Base-by-base conservation (phyloP, 2,113 vertebrate genomes). In the Madoqua kirkii region DNA sequence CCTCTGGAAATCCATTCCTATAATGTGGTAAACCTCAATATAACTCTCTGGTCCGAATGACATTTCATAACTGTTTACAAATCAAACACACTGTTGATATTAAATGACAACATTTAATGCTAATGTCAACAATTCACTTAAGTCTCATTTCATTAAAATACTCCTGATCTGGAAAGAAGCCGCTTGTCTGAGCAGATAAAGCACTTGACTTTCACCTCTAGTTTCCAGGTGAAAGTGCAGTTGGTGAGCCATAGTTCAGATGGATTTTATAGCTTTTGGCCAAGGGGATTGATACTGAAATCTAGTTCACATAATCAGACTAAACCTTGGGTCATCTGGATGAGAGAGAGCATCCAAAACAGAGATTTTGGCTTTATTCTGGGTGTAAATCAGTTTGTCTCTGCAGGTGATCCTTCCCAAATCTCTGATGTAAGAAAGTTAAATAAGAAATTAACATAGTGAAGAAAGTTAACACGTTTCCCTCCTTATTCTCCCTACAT, bases 1-100 rank as follows among this genome's bases (percentile, higher is more conserved):
- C 98, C 98, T 96, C 98, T 98, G 98, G 98, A 99, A 98, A 99
- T 98, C 97, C 98, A 98, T 62, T 97, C 98, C 98, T 98, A 98
- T 98, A 98, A 98, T 98, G 98, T 98, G 97, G 97, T 96, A 98
- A 98, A 98, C 97, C 97, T 98, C 98, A 95, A 91, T 98, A 94
- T 93, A 97, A 98, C 97, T 97, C 95, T 12, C 97, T n/a, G 98
- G 98, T 76, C 97, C 33, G 85, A 97, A 97, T 97, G 97, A 96
- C 97, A 98, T 98, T 97, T 98, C 96, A 93, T 96, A 98, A 89
- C 96, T 94, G 98, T 96, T 0, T 89, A n/a, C 97, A 95, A 97
- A 83, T 93, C 3, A 19, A 98, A 98, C 96, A 33, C 2, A 96
- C 96, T 23, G 96, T 97, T 16, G 97, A 79, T 96, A 98, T 90